A percentile compares a stretch with the other conserved stretches of the same genome.
Evolutionary conservation across 2,113 vertebrate genomes (phyloP).

Genomic region (Myrmophylax atrothorax): DNA sequence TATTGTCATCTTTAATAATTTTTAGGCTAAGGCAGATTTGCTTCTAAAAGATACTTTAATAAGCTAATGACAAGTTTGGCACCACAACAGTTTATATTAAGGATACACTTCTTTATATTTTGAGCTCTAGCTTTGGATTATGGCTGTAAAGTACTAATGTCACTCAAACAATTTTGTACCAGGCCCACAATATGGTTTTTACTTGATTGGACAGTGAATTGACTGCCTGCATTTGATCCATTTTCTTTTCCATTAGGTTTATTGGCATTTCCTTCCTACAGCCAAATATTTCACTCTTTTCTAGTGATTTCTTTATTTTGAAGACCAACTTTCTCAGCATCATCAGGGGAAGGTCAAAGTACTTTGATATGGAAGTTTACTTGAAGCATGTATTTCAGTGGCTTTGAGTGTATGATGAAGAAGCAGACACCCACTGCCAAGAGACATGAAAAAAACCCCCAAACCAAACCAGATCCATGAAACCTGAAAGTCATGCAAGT

Average conservation of each 20-base stretch:
- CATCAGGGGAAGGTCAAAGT: neutral
- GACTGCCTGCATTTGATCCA: neutral
- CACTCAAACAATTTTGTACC: neutral
- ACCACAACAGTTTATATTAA: accelerated
- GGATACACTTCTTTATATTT: neutral
- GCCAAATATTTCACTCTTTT: neutral
- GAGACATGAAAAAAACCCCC: accelerated
- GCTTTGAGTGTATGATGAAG: neutral
- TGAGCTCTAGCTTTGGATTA: neutral
- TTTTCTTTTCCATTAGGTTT: neutral
- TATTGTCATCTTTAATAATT: neutral
- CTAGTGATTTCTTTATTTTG: neutral
- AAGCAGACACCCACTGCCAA: neutral
- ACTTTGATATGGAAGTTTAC: neutral
- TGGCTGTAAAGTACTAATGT: neutral
- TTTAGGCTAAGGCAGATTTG: neutral
- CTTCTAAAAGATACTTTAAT: neutral
- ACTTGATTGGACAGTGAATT: neutral
- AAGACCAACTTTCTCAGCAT: neutral
- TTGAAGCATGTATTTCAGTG: neutral
- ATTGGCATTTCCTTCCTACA: neutral
- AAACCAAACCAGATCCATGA: neutral
- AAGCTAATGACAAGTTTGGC: neutral
- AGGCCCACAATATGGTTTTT: neutral
- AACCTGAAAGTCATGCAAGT: neutral